Percentiles rank a stretch among this genome's conserved stretches.
Evolutionary conservation across 2,113 vertebrate genomes (phyloP).

Genomic region (Noctilio leporinus): DNA sequence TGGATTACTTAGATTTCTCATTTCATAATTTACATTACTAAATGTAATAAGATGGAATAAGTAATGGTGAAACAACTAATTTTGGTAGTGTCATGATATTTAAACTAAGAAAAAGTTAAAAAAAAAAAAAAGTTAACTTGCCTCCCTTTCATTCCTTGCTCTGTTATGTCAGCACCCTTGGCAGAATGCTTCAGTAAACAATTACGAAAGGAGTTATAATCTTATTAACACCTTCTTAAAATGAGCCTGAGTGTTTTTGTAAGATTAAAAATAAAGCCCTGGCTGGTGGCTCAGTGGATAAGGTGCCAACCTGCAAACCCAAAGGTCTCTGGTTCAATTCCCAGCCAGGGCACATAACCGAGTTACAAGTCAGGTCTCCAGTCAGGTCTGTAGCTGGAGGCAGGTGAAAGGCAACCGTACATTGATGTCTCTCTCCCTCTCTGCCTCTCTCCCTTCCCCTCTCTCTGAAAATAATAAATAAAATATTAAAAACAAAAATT

Average conservation of each 20-base stretch:
- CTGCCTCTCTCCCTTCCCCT: no score
- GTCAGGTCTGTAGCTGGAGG: no score
- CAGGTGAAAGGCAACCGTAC: no score
- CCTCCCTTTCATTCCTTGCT: not conserved
- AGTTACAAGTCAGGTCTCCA: no score
- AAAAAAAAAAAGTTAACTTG: slow-evolving; percentile 46
- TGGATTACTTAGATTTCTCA: not conserved
- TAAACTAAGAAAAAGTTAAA: not conserved
- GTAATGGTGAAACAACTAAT: not conserved
- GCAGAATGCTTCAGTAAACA: slow-evolving; percentile 25
- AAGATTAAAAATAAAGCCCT: slow-evolving; percentile 6
- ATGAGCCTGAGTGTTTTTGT: not conserved
- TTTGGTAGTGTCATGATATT: not conserved
- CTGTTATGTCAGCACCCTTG: not conserved
- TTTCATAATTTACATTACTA: not conserved
- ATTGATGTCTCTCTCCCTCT: no score
- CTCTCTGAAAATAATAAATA: no score
- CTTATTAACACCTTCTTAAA: not conserved
- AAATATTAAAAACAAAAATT: no score
- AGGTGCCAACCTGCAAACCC: no score
- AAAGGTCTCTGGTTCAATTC: no score
- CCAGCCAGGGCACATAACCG: no score
- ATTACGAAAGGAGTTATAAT: slow-evolving; percentile 14
- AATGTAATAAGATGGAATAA: not conserved
- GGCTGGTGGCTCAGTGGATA: no score